A percentile compares a stretch with the other conserved stretches of the same genome.
These are phyloP conservation scores for Cossypha heuglini DNA, from an alignment of 2,797 vertebrate species.

Conservation along the genomic window DNA sequence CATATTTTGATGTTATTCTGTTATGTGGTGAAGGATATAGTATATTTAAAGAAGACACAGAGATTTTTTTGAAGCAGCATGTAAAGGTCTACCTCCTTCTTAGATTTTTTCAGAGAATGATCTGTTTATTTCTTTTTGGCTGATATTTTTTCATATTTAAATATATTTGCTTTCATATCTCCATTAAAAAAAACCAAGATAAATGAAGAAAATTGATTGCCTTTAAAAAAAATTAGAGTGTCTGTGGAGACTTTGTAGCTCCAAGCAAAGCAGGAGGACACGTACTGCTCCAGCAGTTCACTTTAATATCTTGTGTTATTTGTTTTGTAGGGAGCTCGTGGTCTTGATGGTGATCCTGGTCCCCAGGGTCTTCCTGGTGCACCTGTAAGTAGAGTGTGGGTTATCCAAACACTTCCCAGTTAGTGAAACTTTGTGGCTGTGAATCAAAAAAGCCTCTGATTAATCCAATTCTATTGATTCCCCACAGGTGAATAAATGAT, in stretches of 20 bases:
- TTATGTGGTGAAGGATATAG: too few species aligned
- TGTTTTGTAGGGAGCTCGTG: slow-evolving; percentile 84
- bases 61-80: too few species aligned
- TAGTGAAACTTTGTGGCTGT: background rate
- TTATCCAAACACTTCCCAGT: background rate
- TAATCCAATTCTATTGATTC: background rate
- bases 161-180: background rate
- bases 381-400: slow-evolving; percentile 78
- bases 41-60: too few species aligned
- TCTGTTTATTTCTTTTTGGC: background rate
- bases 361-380: slow-evolving; percentile 89
- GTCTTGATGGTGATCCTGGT: slow-evolving; percentile 89
- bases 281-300: background rate
- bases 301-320: background rate
- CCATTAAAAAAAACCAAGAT: accelerated
- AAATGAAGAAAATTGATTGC: background rate
- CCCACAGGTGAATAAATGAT: background rate
- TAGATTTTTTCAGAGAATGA: background rate
- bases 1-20: too few species aligned
- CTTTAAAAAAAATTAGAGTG: too few species aligned
- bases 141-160: background rate
- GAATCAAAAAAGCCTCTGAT: background rate
- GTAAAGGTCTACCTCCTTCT: background rate
- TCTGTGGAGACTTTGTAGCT: background rate
- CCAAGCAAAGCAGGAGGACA: background rate